These are phyloP conservation scores for Clytia hemisphaerica DNA, from an alignment of 30 jellyfish, hydroid and myxozoan species.

Conservation along the genomic window DNA sequence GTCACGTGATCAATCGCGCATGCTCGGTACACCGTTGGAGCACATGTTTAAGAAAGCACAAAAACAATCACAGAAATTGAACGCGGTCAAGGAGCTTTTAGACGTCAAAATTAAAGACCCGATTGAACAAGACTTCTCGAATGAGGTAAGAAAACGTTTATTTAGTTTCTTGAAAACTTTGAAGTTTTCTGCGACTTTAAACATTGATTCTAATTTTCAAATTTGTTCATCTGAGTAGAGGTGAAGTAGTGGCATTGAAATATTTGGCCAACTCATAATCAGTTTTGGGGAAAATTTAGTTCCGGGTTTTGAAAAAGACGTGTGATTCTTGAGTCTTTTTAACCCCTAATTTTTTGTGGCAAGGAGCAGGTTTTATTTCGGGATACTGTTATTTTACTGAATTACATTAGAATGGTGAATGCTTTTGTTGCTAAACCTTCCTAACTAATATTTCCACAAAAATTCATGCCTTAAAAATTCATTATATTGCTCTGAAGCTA, in stretches of 20 bases:
- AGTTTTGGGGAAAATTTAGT: too few species aligned
- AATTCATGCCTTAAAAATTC: background rate
- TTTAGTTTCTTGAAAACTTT: too few species aligned
- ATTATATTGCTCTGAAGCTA: background rate
- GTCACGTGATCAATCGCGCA: background rate
- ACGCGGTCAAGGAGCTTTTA: conserved; percentile 71
- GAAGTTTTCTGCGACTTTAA: too few species aligned
- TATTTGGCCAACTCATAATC: too few species aligned
- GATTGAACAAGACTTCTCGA: conserved; percentile 63
- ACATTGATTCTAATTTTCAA: too few species aligned
- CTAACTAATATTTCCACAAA: background rate
- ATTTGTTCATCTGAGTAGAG: too few species aligned
- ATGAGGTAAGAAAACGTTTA: conserved; percentile 73
- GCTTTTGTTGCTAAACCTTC: background rate
- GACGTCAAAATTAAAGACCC: conserved; percentile 70
- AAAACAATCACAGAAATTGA: conserved; percentile 58
- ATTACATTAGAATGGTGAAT: background rate
- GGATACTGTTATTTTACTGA: too few species aligned
- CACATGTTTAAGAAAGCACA: conserved; percentile 56
- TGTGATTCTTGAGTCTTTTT: too few species aligned
- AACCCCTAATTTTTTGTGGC: too few species aligned
- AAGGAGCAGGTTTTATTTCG: too few species aligned
- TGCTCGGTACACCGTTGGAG: conserved; percentile 54
- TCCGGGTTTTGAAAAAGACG: too few species aligned
- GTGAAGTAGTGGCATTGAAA: too few species aligned